Evolutionary conservation across 2,113 vertebrate species (phyloP).

Genomic region (Bos taurus): DNA sequence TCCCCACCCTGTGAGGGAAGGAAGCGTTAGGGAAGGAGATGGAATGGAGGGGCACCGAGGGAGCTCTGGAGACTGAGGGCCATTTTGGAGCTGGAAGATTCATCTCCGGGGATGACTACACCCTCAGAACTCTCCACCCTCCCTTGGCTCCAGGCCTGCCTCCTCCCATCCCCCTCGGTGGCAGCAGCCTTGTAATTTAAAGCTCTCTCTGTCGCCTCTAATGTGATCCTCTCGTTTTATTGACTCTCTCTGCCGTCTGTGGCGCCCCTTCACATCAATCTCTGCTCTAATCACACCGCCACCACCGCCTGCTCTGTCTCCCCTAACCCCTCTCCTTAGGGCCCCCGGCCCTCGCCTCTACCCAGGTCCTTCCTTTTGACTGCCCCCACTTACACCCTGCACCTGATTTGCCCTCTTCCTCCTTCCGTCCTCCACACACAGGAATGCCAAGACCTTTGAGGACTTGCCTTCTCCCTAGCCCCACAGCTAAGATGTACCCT

Average conservation of each 20-base stretch:
- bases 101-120: neutral
- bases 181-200: constrained; percentile 78
- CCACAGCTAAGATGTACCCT: neutral
- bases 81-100: constrained; percentile 20
- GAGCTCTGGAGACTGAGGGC: neutral
- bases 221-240: constrained; percentile 78
- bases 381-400: neutral
- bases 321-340: constrained; percentile 36
- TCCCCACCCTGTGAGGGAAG: neutral
- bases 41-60: neutral
- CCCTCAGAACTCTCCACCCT: constrained; percentile 53
- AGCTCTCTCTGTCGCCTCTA: constrained; percentile 78
- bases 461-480: neutral
- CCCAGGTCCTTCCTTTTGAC: neutral
- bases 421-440: neutral
- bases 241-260: constrained; percentile 75
- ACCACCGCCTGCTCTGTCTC: constrained; percentile 55
- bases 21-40: neutral
- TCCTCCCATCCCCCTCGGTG: constrained; percentile 64
- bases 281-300: constrained; percentile 71
- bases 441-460: neutral
- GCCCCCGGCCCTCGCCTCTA: neutral
- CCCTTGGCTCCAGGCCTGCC: constrained; percentile 49
- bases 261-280: constrained; percentile 75
- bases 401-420: neutral